Evolutionary conservation across 2,888 invertebrate species (phyloP).

Genomic region (Pristionchus entomophagus): DNA sequence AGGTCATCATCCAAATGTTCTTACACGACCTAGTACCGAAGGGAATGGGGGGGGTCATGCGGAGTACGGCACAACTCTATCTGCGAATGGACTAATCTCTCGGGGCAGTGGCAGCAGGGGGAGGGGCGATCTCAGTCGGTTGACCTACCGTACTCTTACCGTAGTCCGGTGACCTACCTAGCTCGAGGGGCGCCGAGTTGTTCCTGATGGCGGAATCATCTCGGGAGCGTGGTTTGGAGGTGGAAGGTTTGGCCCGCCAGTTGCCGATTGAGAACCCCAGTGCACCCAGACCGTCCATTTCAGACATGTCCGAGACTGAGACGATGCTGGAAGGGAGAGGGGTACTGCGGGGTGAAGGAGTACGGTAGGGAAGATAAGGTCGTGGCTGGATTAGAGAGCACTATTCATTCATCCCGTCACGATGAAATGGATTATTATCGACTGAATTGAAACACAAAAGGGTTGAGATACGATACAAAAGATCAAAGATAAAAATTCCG

Average conservation of each 20-base stretch:
- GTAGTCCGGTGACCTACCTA: neutral
- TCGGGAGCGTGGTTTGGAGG: slow-evolving; percentile 53
- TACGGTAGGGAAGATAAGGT: neutral
- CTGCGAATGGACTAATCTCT: no score
- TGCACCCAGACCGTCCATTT: slow-evolving; percentile 70
- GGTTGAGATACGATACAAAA: no score
- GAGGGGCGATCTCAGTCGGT: no score
- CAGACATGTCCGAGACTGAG: slow-evolving; percentile 71
- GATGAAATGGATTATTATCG: no score
- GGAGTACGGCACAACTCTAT: no score
- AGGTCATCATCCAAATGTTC: no score
- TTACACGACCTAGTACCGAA: no score
- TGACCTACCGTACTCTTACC: neutral
- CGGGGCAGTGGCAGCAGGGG: neutral
- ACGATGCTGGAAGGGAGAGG: slow-evolving; percentile 66
- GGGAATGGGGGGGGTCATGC: neutral
- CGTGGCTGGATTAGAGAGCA: neutral
- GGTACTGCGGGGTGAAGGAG: neutral
- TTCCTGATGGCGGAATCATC: slow-evolving; percentile 56
- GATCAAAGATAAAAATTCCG: neutral
- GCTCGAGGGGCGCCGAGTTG: slow-evolving; percentile 19
- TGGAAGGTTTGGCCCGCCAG: slow-evolving; percentile 56
- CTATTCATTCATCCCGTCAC: neutral
- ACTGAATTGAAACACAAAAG: no score
- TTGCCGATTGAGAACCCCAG: slow-evolving; percentile 69